Evolutionary conservation across 1,140 invertebrate species (phyloP).

Genomic region (Wasmannia auropunctata): DNA sequence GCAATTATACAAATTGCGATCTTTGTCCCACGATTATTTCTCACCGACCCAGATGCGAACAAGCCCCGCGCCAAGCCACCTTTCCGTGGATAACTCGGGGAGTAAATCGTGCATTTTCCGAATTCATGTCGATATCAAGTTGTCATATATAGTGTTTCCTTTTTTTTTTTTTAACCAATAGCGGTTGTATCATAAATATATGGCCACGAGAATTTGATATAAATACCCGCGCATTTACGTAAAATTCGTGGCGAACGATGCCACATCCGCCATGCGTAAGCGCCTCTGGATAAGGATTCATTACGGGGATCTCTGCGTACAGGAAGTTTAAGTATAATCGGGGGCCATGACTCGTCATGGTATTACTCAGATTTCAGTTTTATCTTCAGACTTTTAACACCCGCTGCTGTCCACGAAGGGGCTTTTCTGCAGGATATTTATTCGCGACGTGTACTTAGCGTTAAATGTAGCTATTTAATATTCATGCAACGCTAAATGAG

Average conservation of each 20-base stretch:
- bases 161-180: not conserved
- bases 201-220: not conserved
- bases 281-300: conserved; percentile 53
- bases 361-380: conserved; percentile 59
- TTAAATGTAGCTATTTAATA: conserved; percentile 22
- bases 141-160: not conserved
- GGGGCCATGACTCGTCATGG: conserved; percentile 38
- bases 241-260: conserved; percentile 16
- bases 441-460: conserved; percentile 14
- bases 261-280: conserved; percentile 67
- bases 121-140: not conserved
- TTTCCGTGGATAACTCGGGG: not conserved
- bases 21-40: conserved; percentile 47
- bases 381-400: conserved; percentile 38
- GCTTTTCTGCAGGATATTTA: not conserved
- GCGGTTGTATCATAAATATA: not conserved
- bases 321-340: conserved; percentile 63
- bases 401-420: not conserved
- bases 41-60: conserved; percentile 41
- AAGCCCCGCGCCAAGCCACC: not conserved
- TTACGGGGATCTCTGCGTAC: conserved; percentile 9
- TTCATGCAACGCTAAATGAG: not conserved
- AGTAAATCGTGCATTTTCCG: not conserved
- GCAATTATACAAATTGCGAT: conserved; percentile 55
- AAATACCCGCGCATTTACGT: conserved; percentile 45